Evolutionary conservation across 2,888 invertebrate genomes (phyloP).

Genomic region (Drosophila subquinaria): DNA sequence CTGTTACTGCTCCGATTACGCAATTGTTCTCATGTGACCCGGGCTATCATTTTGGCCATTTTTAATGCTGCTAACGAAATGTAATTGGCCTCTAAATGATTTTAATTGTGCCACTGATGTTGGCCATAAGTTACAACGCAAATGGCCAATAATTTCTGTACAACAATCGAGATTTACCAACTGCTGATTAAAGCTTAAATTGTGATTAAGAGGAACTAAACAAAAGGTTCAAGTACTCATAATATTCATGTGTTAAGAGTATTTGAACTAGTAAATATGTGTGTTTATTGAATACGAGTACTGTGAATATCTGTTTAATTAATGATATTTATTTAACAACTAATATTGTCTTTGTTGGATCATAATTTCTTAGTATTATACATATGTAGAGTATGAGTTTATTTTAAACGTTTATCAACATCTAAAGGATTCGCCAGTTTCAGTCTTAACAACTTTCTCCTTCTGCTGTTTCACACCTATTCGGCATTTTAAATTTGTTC

Average conservation of each 20-base stretch:
- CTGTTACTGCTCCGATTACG: constrained; percentile 43
- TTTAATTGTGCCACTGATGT: constrained; percentile 81
- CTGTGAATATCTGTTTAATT: background rate
- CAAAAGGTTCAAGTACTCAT: constrained; percentile 17
- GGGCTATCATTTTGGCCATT: constrained; percentile 51
- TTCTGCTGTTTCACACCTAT: constrained; percentile 2
- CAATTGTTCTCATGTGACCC: constrained; percentile 80
- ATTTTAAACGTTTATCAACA: background rate
- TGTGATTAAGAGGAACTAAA: constrained; percentile 5
- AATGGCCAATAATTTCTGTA: constrained; percentile 54
- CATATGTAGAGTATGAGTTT: background rate
- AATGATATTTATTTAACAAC: background rate
- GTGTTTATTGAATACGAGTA: background rate
- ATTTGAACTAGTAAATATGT: background rate
- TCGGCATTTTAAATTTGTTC: background rate
- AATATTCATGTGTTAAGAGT: background rate
- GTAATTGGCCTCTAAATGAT: constrained; percentile 82
- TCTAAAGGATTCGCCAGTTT: background rate
- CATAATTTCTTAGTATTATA: background rate
- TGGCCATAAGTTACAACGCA: constrained; percentile 74
- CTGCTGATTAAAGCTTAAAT: constrained; percentile 19
- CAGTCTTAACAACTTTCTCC: constrained; percentile 3
- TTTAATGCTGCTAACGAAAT: constrained; percentile 80
- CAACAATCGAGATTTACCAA: constrained; percentile 27
- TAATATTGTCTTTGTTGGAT: background rate